These are phyloP conservation scores for Caenorhabditis sinica DNA, from an alignment of 2,888 invertebrate species.

Conservation along the genomic window DNA sequence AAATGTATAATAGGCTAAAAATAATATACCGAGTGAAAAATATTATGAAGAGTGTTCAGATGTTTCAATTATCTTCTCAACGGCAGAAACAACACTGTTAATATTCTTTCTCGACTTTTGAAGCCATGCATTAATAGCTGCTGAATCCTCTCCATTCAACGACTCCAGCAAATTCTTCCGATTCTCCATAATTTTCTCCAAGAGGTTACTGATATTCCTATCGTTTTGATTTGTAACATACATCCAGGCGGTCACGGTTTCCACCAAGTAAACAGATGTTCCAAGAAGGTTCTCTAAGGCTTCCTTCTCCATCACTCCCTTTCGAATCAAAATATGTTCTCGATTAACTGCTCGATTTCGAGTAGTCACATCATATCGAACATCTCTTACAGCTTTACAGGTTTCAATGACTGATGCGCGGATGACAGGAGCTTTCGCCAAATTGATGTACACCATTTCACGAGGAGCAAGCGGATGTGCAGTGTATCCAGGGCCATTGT, in stretches of 20 bases:
- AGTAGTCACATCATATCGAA: conserved; percentile 16
- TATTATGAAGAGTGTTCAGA: not conserved
- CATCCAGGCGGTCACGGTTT: conserved; percentile 53
- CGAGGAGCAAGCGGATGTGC: conserved; percentile 6
- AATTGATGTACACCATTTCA: not conserved
- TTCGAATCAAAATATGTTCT: conserved; percentile 39
- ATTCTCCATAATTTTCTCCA: conserved; percentile 34
- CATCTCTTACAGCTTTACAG: conserved; percentile 39
- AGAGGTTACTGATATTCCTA: conserved; percentile 1
- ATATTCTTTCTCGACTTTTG: conserved; percentile 5
- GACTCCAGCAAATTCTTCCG: conserved; percentile 5
- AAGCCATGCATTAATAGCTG: not conserved
- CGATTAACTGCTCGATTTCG: conserved; percentile 14
- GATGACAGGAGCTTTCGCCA: conserved; percentile 23
- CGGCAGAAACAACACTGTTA: conserved; percentile 7
- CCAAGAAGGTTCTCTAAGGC: conserved; percentile 36
- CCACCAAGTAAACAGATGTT: conserved; percentile 37
- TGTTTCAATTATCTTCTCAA: conserved; percentile 5
- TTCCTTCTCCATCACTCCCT: conserved; percentile 16
- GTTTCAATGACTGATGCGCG: conserved; percentile 18
- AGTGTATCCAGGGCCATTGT: not conserved
- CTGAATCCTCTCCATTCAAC: conserved; percentile 20
- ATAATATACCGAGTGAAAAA: not conserved
- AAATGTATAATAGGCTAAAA: not conserved
- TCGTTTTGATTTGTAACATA: conserved; percentile 35